Conservation (phyloP, 2,113 vertebrate genomes). For the Oostethus manadensis region DNA sequence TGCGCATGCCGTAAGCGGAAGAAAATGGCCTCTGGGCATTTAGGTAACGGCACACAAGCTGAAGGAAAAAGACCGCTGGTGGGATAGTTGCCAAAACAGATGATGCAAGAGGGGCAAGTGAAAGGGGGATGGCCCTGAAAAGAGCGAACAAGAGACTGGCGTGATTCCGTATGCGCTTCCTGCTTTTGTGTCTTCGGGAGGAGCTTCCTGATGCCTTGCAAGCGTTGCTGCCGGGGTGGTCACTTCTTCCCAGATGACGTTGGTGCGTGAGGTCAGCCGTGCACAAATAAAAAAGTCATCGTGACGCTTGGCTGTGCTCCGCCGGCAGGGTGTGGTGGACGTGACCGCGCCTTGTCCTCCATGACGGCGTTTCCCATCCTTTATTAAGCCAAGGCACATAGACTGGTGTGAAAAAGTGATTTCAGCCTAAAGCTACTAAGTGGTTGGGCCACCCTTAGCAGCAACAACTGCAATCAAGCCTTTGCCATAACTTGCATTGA, state of each 20-base stretch:
- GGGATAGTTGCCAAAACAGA: not conserved
- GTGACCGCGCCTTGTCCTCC: not conserved
- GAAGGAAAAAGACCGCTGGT: not conserved
- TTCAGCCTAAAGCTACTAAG: no score
- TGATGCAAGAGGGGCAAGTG: not conserved
- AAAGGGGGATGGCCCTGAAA: constrained; percentile 6
- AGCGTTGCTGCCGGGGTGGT: constrained; percentile 27
- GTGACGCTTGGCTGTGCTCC: not conserved
- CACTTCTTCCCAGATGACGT: constrained; percentile 29
- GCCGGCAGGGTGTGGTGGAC: constrained; percentile 7
- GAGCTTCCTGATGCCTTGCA: constrained; percentile 57
- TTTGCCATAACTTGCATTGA: no score
- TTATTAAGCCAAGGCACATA: no score
- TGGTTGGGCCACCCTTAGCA: no score
- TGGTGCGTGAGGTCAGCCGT: constrained; percentile 39
- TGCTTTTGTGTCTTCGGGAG: constrained; percentile 51
- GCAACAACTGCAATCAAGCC: no score
- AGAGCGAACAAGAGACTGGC: constrained; percentile 12
- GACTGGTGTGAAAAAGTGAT: no score
- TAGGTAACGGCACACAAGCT: not conserved
- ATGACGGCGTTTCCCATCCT: not conserved
- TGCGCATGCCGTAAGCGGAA: constrained; percentile 10
- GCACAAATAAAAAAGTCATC: constrained; percentile 19
- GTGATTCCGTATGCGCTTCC: constrained; percentile 35
- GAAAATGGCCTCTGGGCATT: not conserved